A percentile compares a stretch with the other conserved stretches of the same genome.
phyloP scores from a whole-genome alignment of 2,113 vertebrate genomes.

The Cyanoliseus patagonus region DNA sequence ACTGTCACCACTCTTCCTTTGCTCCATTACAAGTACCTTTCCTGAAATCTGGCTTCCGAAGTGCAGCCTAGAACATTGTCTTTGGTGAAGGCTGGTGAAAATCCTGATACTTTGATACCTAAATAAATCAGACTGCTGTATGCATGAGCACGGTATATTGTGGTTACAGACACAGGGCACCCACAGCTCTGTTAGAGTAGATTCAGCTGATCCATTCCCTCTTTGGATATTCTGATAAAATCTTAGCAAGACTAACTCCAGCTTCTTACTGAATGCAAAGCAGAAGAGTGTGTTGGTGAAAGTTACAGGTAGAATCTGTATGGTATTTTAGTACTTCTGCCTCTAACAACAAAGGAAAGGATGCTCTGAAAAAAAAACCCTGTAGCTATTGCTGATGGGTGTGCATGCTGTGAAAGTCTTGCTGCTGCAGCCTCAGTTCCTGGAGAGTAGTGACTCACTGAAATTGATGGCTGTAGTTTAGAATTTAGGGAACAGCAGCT shows the following conservation, averaged over 20 bases:
- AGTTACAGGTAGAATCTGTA: neutral
- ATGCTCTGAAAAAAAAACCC: neutral
- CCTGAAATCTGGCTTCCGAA: neutral
- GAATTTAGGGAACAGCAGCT: neutral
- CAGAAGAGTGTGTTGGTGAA: neutral
- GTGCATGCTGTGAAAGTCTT: neutral
- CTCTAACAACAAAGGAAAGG: neutral
- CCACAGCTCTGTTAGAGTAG: neutral
- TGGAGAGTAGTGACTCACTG: neutral
- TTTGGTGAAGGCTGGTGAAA: neutral
- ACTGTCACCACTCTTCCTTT: neutral
- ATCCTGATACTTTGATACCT: neutral
- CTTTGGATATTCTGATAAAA: neutral
- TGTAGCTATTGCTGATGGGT: neutral
- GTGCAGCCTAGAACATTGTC: neutral
- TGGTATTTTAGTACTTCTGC: neutral
- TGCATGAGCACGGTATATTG: neutral
- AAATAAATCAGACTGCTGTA: neutral
- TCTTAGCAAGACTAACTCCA: neutral
- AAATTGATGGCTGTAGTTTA: neutral
- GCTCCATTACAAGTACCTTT: neutral
- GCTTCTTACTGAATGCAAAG: neutral
- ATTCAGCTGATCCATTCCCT: neutral
- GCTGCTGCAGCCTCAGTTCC: neutral
- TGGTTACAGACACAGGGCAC: neutral